phyloP scores from a whole-genome alignment of 2,888 invertebrate species.

The Lacanobia oleracea region DNA sequence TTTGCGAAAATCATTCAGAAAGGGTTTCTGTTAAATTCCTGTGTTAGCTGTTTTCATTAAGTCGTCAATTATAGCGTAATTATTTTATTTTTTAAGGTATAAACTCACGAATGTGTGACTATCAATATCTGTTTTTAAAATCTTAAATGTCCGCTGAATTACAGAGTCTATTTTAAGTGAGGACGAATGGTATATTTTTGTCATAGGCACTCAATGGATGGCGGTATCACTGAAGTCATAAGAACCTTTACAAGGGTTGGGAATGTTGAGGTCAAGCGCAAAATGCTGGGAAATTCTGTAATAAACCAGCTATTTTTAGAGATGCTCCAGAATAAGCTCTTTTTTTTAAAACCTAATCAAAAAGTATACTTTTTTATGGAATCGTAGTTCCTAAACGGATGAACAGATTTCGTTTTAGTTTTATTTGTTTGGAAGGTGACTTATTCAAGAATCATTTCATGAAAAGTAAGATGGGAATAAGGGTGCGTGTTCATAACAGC shows the following conservation, averaged over 20 bases:
- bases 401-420: no score
- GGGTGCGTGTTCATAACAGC: no score
- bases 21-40: background rate
- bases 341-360: background rate
- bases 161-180: background rate
- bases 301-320: slow-evolving; percentile 2
- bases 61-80: background rate
- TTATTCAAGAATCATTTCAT: background rate
- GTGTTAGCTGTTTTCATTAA: background rate
- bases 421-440: no score
- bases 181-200: background rate
- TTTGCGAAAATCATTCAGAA: background rate
- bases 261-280: slow-evolving; percentile 1
- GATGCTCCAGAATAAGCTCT: background rate
- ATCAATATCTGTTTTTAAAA: background rate
- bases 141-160: background rate
- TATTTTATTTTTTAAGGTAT: background rate
- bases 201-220: background rate
- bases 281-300: background rate
- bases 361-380: no score
- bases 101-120: background rate
- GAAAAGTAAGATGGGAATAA: no score
- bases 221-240: background rate
- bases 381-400: no score
- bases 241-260: slow-evolving; percentile 13